These are phyloP conservation scores for Callyntrura sp. DNA, from an alignment of 2,888 invertebrate genomes.

Conservation along the genomic window DNA sequence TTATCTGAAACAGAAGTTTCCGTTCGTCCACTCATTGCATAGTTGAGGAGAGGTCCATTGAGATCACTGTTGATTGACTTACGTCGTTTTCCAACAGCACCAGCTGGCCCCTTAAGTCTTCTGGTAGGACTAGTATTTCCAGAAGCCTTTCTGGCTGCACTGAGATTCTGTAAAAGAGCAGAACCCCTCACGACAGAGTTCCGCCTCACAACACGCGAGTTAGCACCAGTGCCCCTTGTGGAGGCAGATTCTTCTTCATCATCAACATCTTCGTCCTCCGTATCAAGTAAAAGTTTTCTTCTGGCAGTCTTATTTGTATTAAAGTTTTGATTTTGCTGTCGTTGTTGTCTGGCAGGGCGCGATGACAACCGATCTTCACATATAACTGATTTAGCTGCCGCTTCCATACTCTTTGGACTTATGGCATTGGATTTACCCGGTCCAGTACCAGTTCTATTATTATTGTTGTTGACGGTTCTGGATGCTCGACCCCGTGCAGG, in stretches of 20 bases:
- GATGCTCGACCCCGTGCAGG: not conserved
- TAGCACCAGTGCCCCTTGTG: slow-evolving; percentile 54
- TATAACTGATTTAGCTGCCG: slow-evolving; percentile 63
- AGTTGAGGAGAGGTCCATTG: slow-evolving; percentile 36
- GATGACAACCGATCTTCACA: slow-evolving; percentile 55
- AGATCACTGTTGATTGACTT: slow-evolving; percentile 16
- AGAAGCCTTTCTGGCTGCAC: slow-evolving; percentile 7
- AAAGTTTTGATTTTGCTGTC: not conserved
- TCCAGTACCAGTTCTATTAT: not conserved
- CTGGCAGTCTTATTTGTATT: not conserved
- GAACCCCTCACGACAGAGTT: slow-evolving; percentile 58
- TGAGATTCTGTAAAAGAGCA: slow-evolving; percentile 53
- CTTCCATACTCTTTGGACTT: slow-evolving; percentile 69
- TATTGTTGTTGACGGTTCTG: slow-evolving; percentile 5
- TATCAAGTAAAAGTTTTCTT: not conserved
- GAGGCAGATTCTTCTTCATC: not conserved
- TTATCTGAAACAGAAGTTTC: not conserved
- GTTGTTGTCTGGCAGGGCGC: not conserved
- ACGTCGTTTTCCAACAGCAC: slow-evolving; percentile 54
- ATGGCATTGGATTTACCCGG: not conserved
- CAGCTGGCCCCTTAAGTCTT: slow-evolving; percentile 60
- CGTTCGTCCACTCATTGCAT: not conserved
- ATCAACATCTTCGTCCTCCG: not conserved
- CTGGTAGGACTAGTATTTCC: slow-evolving; percentile 30
- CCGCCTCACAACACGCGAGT: slow-evolving; percentile 38